Evolutionary conservation across 2,797 vertebrate species (phyloP), one percentile per base, ranked within the genome.

Genomic region (Parambassis ranga): DNA sequence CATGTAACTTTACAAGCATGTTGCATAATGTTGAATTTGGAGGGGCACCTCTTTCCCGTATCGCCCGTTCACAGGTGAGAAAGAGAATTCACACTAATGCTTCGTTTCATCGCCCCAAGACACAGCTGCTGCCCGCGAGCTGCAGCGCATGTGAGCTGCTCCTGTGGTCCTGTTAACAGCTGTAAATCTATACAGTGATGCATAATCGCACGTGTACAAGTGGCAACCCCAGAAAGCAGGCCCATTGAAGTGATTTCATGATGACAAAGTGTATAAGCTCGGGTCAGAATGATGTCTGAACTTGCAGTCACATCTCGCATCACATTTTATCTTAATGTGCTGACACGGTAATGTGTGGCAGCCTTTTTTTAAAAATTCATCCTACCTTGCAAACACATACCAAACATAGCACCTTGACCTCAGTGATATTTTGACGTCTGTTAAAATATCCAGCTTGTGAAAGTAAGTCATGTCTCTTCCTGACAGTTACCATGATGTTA

Each of bases 1-100:
- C n/a, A n/a, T n/a, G n/a, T 18, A 41, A 46, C 32, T 84, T 85
- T 76, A 81, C 65, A 27, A 80, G 81, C 39, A 15, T 56, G 74
- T 83, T 86, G 59, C 60, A 64, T 77, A 79, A 85, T 75, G 62
- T 66, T 31, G 47, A 4, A 27, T 60, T 67, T 77, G 1, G 16
- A 56, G 65, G 46, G 74, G 58, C 43, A 10, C 58, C 51, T 13
- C 23, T 61, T 53, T 63, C 1, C 52, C 4, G 35, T 2, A 30
- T 10, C 18, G 3, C 62, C 27, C 2, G 3, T 50, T 81, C 56
- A 52, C 72, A 69, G 65, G 69, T 70, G 32, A 79, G 60, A 65
- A 39, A 46, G 58, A 78, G 41, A 59, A 52, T 71, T 75, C 66
- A 66, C 41, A 75, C 57, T 5, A 31, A 65, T 42, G 44, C 20